phyloP scores from a whole-genome alignment of 2,797 vertebrate genomes.

The Pseudochirops corinnae region DNA sequence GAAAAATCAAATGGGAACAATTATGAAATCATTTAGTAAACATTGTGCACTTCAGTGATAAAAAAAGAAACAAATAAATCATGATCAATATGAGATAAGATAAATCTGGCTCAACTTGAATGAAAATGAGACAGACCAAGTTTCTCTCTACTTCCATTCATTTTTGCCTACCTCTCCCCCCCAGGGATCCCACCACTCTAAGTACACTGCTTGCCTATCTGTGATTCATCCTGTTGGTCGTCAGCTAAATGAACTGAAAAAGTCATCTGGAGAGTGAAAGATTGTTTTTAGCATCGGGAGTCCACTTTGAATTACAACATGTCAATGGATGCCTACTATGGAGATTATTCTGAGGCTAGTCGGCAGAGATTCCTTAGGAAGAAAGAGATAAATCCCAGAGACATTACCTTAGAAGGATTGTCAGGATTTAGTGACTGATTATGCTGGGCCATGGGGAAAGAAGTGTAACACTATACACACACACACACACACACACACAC shows the following conservation, averaged over 20 bases:
- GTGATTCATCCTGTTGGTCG: background rate
- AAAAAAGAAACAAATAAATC: background rate
- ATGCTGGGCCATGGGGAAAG: background rate
- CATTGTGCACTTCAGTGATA: background rate
- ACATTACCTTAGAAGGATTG: background rate
- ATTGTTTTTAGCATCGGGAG: slow-evolving; percentile 3
- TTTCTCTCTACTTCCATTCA: background rate
- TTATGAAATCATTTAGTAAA: background rate
- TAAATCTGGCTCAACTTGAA: background rate
- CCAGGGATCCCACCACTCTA: background rate
- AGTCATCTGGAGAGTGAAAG: background rate
- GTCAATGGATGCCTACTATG: background rate
- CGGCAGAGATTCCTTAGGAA: background rate
- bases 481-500: no score
- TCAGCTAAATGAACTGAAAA: slow-evolving; percentile 15
- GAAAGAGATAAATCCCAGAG: background rate
- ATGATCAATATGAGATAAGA: background rate
- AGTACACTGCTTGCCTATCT: background rate
- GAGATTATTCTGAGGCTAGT: background rate
- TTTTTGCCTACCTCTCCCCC: background rate
- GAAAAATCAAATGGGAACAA: slow-evolving; percentile 21
- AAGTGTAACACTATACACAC: background rate
- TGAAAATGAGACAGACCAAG: background rate
- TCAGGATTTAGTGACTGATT: background rate
- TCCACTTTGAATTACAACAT: slow-evolving; percentile 10